Conservation (phyloP, 2,113 vertebrate species). For the Pseudolaguvia tuberculata region DNA sequence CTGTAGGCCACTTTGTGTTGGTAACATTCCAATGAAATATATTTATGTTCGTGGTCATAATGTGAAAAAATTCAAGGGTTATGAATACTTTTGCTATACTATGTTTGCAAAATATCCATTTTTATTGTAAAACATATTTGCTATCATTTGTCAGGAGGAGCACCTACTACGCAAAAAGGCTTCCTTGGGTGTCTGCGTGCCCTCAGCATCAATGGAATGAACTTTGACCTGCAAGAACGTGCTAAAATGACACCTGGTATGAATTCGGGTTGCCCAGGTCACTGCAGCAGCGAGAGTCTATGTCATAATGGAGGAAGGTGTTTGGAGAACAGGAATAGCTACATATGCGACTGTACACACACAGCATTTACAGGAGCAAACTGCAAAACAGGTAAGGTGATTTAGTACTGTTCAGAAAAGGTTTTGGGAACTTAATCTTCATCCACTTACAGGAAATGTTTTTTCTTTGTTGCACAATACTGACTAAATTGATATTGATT, state of each 20-base stretch:
- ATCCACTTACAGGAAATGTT: no score
- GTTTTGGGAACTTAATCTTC: background rate
- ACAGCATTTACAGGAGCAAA: slow-evolving; percentile 79
- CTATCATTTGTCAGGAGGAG: slow-evolving; percentile 66
- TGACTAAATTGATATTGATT: no score
- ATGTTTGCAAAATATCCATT: background rate
- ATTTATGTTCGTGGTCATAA: no score
- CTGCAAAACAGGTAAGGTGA: slow-evolving; percentile 73
- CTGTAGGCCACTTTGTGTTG: no score
- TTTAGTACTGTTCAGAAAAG: background rate
- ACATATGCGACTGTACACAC: slow-evolving; percentile 76
- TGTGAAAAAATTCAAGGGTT: no score
- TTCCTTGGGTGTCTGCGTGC: slow-evolving; percentile 80
- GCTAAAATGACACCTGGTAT: slow-evolving; percentile 76
- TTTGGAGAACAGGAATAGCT: slow-evolving; percentile 79
- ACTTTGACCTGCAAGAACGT: slow-evolving; percentile 77
- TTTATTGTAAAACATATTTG: background rate
- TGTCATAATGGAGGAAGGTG: slow-evolving; percentile 80
- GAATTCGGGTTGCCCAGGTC: slow-evolving; percentile 77
- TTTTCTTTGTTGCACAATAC: no score
- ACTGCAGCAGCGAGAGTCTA: slow-evolving; percentile 78
- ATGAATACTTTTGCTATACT: no score
- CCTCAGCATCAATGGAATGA: slow-evolving; percentile 76
- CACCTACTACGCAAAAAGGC: slow-evolving; percentile 74
- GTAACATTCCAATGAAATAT: no score